These are phyloP conservation scores for Hydrozoanthus tunicans DNA, from an alignment of 64 coral and sea anemone species.

Conservation along the genomic window DNA sequence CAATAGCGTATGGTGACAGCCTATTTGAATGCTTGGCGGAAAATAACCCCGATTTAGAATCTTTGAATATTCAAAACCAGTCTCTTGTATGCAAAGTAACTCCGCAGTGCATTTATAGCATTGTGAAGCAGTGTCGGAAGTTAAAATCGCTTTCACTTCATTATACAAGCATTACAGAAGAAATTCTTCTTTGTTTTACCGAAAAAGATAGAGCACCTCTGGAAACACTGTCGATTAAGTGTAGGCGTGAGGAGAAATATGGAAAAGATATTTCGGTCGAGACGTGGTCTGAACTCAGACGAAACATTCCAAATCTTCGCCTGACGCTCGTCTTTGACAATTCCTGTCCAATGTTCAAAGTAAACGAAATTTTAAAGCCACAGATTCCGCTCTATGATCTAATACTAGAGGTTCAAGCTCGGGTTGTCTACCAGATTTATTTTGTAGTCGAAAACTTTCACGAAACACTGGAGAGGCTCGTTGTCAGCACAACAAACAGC, in stretches of 20 bases:
- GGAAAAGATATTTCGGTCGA: conserved; percentile 78
- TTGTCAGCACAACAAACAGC: conserved; percentile 78
- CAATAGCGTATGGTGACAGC: conserved; percentile 72
- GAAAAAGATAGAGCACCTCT: conserved; percentile 75
- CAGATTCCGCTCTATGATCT: conserved; percentile 76
- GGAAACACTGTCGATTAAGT: conserved; percentile 71
- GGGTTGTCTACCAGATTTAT: conserved; percentile 83
- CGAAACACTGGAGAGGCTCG: conserved; percentile 77
- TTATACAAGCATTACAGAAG: conserved; percentile 80
- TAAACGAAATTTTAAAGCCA: conserved; percentile 86
- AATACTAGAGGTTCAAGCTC: conserved; percentile 68
- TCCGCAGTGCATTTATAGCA: conserved; percentile 67
- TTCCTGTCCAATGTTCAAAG: conserved; percentile 92
- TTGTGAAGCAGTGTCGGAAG: conserved; percentile 74
- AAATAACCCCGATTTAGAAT: conserved; percentile 74
- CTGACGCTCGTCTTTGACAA: conserved; percentile 79
- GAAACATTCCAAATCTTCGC: conserved; percentile 68
- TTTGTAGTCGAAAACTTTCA: conserved; percentile 75
- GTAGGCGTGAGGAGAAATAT: conserved; percentile 89
- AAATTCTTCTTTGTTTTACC: conserved; percentile 65
- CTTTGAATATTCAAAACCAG: conserved; percentile 87
- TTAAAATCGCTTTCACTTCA: conserved; percentile 77
- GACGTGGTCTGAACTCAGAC: conserved; percentile 66
- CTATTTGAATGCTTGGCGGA: conserved; percentile 72
- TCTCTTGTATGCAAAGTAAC: conserved; percentile 91